Percentiles rank a stretch among this genome's conserved stretches.
Conservation (phyloP, 2,888 invertebrate species). For the Dione vanillae region DNA sequence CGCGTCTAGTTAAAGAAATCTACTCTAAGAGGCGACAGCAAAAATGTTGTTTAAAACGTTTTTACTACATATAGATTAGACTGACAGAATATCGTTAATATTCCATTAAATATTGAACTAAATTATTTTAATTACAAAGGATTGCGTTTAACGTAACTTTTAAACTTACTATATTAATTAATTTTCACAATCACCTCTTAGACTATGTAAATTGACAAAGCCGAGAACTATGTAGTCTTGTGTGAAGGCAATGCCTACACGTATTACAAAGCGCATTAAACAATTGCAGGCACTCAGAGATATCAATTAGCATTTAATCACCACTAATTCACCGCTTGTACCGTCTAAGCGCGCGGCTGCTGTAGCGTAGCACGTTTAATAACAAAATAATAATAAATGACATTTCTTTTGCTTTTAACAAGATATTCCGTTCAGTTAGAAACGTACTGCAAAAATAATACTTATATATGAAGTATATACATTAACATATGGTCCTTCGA, state of each 20-base stretch:
- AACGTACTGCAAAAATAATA: constrained; percentile 15
- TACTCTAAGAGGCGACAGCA: constrained; percentile 12
- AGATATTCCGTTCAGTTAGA: not conserved
- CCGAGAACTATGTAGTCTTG: constrained; percentile 27
- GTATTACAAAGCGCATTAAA: constrained; percentile 1
- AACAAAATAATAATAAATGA: too few species aligned
- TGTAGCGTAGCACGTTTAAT: too few species aligned
- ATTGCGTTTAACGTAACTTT: constrained; percentile 17
- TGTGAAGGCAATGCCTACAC: constrained; percentile 30
- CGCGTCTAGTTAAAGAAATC: not conserved
- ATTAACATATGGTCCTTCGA: not conserved
- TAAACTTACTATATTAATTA: not conserved
- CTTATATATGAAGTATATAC: not conserved
- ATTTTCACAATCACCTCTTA: not conserved
- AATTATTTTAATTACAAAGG: too few species aligned
- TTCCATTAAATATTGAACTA: too few species aligned
- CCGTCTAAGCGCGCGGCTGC: not conserved
- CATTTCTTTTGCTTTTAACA: too few species aligned
- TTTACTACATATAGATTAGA: not conserved
- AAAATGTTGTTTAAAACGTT: not conserved
- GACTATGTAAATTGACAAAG: constrained; percentile 12
- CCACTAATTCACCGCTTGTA: not conserved
- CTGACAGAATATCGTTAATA: too few species aligned
- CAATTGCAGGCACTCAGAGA: not conserved
- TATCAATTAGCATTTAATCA: not conserved